These are phyloP conservation scores for Acleris literana DNA, from an alignment of 2,888 invertebrate species.

Conservation along the genomic window DNA sequence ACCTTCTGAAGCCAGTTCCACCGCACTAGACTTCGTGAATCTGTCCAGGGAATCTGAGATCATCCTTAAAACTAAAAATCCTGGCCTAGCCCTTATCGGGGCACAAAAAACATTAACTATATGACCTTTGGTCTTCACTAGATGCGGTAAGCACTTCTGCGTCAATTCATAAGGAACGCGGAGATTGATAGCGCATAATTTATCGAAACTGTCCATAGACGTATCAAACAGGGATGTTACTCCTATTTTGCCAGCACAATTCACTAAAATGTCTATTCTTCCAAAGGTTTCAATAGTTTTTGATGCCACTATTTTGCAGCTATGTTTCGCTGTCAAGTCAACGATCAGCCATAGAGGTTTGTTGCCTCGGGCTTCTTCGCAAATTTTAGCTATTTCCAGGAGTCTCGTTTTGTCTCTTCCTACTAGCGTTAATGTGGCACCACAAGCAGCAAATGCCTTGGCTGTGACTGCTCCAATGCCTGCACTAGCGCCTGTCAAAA, in stretches of 20 bases:
- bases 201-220: conserved; percentile 37
- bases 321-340: conserved; percentile 27
- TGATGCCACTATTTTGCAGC: conserved; percentile 28
- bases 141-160: conserved; percentile 38
- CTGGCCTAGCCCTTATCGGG: conserved; percentile 29
- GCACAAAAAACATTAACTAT: conserved; percentile 30
- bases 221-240: conserved; percentile 38
- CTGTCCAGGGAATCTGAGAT: conserved; percentile 36
- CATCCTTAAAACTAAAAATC: conserved; percentile 35
- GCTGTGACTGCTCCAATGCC: conserved; percentile 38
- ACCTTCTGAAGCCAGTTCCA: conserved; percentile 36
- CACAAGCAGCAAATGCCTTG: conserved; percentile 33
- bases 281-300: conserved; percentile 36
- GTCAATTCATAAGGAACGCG: conserved; percentile 38
- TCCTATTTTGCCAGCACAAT: conserved; percentile 37
- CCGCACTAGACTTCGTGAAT: conserved; percentile 37
- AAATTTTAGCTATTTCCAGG: conserved; percentile 24
- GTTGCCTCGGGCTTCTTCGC: conserved; percentile 30
- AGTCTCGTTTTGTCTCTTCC: conserved; percentile 38
- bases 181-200: conserved; percentile 36
- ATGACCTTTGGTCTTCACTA: conserved; percentile 38
- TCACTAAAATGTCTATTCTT: conserved; percentile 38
- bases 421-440: conserved; percentile 34
- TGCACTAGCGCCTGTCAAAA: conserved; percentile 39
- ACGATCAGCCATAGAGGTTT: conserved; percentile 19